Evolutionary conservation across 2,888 invertebrate species (phyloP).

Genomic region (Diarsia dahlii): DNA sequence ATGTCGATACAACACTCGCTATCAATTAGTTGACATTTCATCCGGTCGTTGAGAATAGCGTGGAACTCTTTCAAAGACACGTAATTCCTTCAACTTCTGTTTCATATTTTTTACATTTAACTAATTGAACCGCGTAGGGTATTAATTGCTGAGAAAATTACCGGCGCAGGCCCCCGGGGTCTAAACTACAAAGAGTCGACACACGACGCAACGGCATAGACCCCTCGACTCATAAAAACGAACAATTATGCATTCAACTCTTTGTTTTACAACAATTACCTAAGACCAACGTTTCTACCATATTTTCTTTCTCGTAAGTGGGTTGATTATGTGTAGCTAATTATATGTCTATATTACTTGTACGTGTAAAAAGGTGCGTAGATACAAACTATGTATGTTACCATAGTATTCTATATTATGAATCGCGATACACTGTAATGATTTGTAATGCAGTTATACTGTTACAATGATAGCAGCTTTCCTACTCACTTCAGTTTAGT

Average conservation of each 20-base stretch:
- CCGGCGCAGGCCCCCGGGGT: slow-evolving; percentile 79
- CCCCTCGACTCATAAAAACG: slow-evolving; percentile 82
- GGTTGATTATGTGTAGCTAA: slow-evolving; percentile 63
- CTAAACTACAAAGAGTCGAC: slow-evolving; percentile 84
- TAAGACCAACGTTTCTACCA: slow-evolving; percentile 75
- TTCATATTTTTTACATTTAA: slow-evolving; percentile 85
- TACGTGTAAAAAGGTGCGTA: slow-evolving; percentile 41
- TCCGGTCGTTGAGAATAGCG: slow-evolving; percentile 75
- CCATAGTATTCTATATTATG: slow-evolving; percentile 4
- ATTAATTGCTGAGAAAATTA: slow-evolving; percentile 89
- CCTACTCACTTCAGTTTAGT: slow-evolving; percentile 15
- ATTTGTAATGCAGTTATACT: slow-evolving; percentile 11
- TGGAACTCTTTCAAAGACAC: slow-evolving; percentile 77
- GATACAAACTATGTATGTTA: slow-evolving; percentile 21
- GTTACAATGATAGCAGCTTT: slow-evolving; percentile 27
- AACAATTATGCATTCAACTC: slow-evolving; percentile 82
- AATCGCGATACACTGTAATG: slow-evolving; percentile 24
- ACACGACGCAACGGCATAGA: slow-evolving; percentile 69
- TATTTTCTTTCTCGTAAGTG: slow-evolving; percentile 74
- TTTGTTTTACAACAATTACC: slow-evolving; percentile 81
- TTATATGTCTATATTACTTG: slow-evolving; percentile 51
- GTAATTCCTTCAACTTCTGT: slow-evolving; percentile 82
- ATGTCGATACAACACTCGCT: slow-evolving; percentile 76
- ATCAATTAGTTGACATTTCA: slow-evolving; percentile 80
- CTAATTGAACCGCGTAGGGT: slow-evolving; percentile 84